Evolutionary conservation across 2,888 invertebrate genomes (phyloP).

Genomic region (Calephelis perditalis): DNA sequence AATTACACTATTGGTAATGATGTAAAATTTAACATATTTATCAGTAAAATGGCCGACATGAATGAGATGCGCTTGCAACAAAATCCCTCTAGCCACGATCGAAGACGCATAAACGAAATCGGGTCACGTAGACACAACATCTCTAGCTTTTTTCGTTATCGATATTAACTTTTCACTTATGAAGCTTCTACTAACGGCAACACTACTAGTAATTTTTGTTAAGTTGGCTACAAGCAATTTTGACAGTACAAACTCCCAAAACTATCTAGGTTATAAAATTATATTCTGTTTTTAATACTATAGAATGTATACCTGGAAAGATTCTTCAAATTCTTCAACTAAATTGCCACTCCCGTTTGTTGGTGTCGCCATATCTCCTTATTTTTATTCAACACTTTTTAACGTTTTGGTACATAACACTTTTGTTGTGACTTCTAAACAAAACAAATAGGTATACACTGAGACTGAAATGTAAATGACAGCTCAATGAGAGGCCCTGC

Average conservation of each 20-base stretch:
- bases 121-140: conserved; percentile 70
- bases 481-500: conserved; percentile 5
- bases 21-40: conserved; percentile 59
- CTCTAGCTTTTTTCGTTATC: conserved; percentile 34
- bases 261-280: conserved; percentile 44
- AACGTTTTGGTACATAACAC: conserved; percentile 26
- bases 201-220: conserved; percentile 43
- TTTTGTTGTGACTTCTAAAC: conserved; percentile 15
- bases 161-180: conserved; percentile 45
- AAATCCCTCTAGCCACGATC: conserved; percentile 50
- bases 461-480: conserved; percentile 14
- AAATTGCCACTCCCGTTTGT: conserved; percentile 91
- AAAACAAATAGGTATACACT: conserved; percentile 14
- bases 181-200: conserved; percentile 61
- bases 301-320: conserved; percentile 84
- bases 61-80: conserved; percentile 64
- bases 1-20: conserved; percentile 47
- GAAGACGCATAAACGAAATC: conserved; percentile 60
- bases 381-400: conserved; percentile 17
- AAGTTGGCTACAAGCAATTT: conserved; percentile 56
- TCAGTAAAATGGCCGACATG: conserved; percentile 73
- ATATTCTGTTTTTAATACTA: conserved; percentile 23
- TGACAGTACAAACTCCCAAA: conserved; percentile 48
- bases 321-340: conserved; percentile 94
- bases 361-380: conserved; percentile 82